These are phyloP conservation scores for Scaptomyza montana DNA, from an alignment of 1,140 invertebrate species.

Conservation along the genomic window DNA sequence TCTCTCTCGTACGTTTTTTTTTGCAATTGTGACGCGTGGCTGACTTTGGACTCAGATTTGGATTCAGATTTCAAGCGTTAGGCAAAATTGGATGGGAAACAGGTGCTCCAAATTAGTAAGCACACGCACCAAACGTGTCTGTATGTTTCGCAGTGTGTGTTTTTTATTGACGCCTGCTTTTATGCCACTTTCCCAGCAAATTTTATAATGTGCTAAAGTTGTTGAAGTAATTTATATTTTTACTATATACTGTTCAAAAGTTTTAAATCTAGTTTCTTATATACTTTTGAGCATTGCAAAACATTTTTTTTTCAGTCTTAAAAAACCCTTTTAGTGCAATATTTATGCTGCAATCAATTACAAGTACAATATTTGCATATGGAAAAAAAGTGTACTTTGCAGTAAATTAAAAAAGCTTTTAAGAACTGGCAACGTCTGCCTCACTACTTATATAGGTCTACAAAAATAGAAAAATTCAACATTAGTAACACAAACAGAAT, in stretches of 20 bases:
- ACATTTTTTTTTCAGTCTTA: no score
- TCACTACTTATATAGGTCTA: constrained; percentile 7
- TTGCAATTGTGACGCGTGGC: constrained; percentile 42
- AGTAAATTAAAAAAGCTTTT: constrained; percentile 43
- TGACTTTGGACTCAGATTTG: constrained; percentile 30
- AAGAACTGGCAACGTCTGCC: constrained; percentile 24
- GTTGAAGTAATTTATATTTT: neutral
- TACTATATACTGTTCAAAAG: neutral
- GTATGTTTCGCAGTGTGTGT: neutral
- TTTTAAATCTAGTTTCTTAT: no score
- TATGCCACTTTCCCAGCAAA: neutral
- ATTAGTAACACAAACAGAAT: constrained; percentile 16
- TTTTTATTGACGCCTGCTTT: neutral
- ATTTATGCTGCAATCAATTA: no score
- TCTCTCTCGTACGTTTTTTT: constrained; percentile 27
- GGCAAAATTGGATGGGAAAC: constrained; percentile 35
- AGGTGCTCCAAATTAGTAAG: constrained; percentile 49
- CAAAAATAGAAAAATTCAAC: constrained; percentile 45
- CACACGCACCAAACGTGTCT: neutral
- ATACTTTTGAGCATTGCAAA: no score
- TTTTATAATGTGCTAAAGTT: constrained; percentile 15
- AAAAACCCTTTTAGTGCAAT: no score
- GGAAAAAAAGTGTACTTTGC: neutral
- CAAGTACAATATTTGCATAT: neutral
- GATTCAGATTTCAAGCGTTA: constrained; percentile 13